Percentiles rank a stretch among this genome's conserved stretches.
phyloP scores from a whole-genome alignment of 1,140 invertebrate genomes.

The Geopemphigus sp. region DNA sequence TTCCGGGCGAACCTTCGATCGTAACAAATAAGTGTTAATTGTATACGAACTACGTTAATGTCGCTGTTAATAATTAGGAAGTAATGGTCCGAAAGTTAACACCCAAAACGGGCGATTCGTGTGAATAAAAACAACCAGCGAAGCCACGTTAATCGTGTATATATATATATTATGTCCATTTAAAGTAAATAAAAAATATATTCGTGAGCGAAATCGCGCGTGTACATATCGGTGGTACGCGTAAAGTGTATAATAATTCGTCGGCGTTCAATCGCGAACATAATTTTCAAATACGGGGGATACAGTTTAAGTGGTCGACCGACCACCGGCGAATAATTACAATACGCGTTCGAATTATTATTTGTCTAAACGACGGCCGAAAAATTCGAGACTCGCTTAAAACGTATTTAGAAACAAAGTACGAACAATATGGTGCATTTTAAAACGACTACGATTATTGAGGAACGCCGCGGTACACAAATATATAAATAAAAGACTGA shows the following conservation, averaged over 20 bases:
- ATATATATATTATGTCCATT: background rate
- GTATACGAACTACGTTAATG: too few relatives aligned
- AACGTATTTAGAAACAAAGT: background rate
- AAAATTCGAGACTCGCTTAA: too few relatives aligned
- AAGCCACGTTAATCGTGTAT: slow-evolving; percentile 30
- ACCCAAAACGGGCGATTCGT: background rate
- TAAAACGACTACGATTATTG: slow-evolving; percentile 11
- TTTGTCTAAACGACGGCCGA: too few relatives aligned
- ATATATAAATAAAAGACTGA: background rate
- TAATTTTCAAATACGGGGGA: too few relatives aligned
- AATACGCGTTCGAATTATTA: too few relatives aligned
- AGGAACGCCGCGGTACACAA: background rate
- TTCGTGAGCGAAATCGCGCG: background rate
- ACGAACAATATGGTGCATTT: background rate
- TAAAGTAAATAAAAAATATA: slow-evolving; percentile 16
- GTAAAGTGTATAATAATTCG: background rate
- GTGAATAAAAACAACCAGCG: slow-evolving; percentile 1
- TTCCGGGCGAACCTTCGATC: too few relatives aligned
- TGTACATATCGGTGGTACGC: too few relatives aligned
- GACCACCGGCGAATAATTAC: too few relatives aligned
- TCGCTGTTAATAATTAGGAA: background rate
- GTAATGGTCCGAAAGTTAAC: background rate
- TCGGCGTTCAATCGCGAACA: background rate
- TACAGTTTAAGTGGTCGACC: too few relatives aligned
- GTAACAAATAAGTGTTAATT: too few relatives aligned